These are phyloP conservation scores for Enteromius anoplus DNA, from an alignment of 2,797 vertebrate genomes.

Conservation along the genomic window DNA sequence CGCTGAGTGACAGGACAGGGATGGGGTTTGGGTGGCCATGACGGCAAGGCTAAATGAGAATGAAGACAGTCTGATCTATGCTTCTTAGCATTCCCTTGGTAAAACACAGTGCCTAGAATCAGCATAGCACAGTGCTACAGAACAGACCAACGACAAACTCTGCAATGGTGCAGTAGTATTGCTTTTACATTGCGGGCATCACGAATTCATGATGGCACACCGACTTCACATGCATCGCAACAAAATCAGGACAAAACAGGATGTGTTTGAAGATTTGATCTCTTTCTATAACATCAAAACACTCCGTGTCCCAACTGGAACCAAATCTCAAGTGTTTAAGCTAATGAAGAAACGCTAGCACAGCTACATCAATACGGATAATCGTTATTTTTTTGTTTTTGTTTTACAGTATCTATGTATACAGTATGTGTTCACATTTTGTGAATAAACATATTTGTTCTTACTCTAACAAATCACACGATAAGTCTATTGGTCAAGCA, in stretches of 20 bases:
- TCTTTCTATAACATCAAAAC: not conserved
- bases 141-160: slow-evolving; percentile 51
- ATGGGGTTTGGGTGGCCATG: slow-evolving; percentile 57
- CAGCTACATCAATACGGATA: slow-evolving; percentile 54
- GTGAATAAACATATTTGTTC: slow-evolving; percentile 51
- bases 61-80: slow-evolving; percentile 43
- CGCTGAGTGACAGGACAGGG: slow-evolving; percentile 52
- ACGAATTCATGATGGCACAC: slow-evolving; percentile 55
- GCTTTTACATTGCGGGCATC: slow-evolving; percentile 58
- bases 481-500: slow-evolving; percentile 53
- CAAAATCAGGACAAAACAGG: slow-evolving; percentile 40
- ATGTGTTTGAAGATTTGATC: slow-evolving; percentile 21
- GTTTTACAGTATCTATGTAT: slow-evolving; percentile 40
- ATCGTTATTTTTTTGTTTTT: slow-evolving; percentile 1
- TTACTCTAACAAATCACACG: slow-evolving; percentile 40
- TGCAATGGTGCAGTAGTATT: slow-evolving; percentile 51
- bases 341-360: slow-evolving; percentile 49
- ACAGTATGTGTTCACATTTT: slow-evolving; percentile 42
- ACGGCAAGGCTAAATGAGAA: slow-evolving; percentile 47
- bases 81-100: slow-evolving; percentile 51
- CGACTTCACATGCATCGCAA: slow-evolving; percentile 58
- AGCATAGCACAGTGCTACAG: slow-evolving; percentile 50
- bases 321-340: slow-evolving; percentile 49
- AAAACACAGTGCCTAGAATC: slow-evolving; percentile 56
- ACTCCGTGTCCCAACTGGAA: not conserved